Percentiles rank a stretch among this genome's conserved stretches.
These are phyloP conservation scores for Amblyjoppa proteus DNA, from an alignment of 2,888 invertebrate genomes.

Conservation along the genomic window DNA sequence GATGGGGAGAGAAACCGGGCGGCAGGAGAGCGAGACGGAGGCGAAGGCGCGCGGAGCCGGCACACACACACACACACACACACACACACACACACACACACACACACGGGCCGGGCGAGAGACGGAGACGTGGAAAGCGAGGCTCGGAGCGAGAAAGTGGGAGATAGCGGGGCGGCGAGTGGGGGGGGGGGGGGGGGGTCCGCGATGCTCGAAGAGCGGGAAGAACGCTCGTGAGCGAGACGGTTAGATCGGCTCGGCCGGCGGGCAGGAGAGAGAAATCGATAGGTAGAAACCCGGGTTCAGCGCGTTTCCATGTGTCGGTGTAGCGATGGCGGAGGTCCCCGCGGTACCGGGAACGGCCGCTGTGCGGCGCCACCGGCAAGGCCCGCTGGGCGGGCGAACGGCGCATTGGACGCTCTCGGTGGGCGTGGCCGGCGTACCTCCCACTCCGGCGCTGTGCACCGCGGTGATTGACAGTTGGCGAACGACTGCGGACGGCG, in stretches of 20 bases:
- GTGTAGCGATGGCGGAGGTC: conserved; percentile 85
- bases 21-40: conserved; percentile 10
- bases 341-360: conserved; percentile 51
- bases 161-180: conserved; percentile 15
- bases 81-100: no score
- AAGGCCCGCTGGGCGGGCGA: conserved; percentile 75
- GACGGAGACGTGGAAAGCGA: conserved; percentile 55
- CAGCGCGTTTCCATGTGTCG: conserved; percentile 62
- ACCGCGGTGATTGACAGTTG: conserved; percentile 88
- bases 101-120: conserved; percentile 53
- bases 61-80: no score
- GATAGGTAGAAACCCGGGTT: conserved; percentile 50
- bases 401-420: conserved; percentile 80
- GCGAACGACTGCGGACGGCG: conserved; percentile 89
- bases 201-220: conserved; percentile 47
- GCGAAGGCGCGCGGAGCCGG: conserved; percentile 9
- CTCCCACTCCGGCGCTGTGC: conserved; percentile 86
- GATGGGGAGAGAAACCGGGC: conserved; percentile 3
- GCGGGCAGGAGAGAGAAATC: conserved; percentile 42
- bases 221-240: conserved; percentile 45
- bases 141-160: conserved; percentile 37
- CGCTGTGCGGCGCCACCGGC: conserved; percentile 74
- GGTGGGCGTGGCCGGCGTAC: conserved; percentile 84
- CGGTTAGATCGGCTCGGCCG: not conserved
- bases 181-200: not conserved